Base-by-base conservation (phyloP, 1,140 invertebrate species). In the Zelostemma sp. region DNA sequence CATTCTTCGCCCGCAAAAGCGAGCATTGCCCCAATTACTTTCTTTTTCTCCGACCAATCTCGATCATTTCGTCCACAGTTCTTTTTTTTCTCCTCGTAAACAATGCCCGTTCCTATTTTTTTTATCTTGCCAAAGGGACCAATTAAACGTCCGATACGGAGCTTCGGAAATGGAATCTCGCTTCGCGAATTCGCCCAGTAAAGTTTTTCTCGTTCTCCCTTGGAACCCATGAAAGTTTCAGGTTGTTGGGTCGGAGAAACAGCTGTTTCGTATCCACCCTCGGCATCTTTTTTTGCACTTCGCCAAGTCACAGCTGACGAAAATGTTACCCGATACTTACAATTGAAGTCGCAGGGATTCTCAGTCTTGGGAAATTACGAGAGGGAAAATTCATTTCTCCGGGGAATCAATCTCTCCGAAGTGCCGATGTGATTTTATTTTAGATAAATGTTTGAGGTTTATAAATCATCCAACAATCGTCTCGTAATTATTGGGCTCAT, bases 221-320 rank as follows among this genome's bases (percentile, higher is more conserved):
- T n/a, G n/a, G n/a, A n/a, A n/a, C n/a, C n/a, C n/a, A n/a, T 50
- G 46, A 43, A 62, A 58, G 45, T 18, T 48, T 40, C 41, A 14
- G n/a, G 16, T 21, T 6, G 6, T 15, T 40, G 8, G 28, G 21
- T 6, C 46, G 17, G 55, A 47, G 51, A 50, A 54, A 64, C 67
- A 64, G 67, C 56, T 69, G 67, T 63, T 61, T 28, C 53, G 55
- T 46, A 63, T 49, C 51, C 59, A 59, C 66, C 59, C 55, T 63
- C 59, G 46, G 54, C 56, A 15, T 38, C 38, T 56, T 64, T 60
- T 53, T 60, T 69, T 33, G 50, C 61, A 41, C 48, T 17, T 17
- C 18, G 31, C 51, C 50, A 55, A 55, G 45, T 43, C 40, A 63
- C 66, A 63, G 66, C 66, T 69, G 59, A 69, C 66, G 43, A 59